These are phyloP conservation scores for Brachionichthys hirsutus DNA, from an alignment of 2,113 vertebrate species.

Conservation along the genomic window DNA sequence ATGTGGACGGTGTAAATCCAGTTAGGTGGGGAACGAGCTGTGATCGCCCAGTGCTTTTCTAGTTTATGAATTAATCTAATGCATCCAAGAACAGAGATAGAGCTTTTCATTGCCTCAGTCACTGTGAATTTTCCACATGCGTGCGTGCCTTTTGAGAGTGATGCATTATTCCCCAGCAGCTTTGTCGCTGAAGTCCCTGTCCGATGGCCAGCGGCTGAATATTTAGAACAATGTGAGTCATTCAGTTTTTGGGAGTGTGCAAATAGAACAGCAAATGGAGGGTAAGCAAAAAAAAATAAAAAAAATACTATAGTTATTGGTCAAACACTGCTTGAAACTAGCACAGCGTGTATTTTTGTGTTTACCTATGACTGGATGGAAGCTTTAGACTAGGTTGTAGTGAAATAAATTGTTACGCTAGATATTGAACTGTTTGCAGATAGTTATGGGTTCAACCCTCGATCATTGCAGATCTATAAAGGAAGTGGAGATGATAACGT, in stretches of 20 bases:
- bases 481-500: too few relatives aligned
- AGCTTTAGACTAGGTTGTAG: too few relatives aligned
- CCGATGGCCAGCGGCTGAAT: conserved; percentile 36
- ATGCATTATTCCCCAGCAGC: conserved; percentile 43
- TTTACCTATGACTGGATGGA: too few relatives aligned
- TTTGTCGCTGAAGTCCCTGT: conserved; percentile 52
- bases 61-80: too few relatives aligned
- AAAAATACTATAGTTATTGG: conserved; percentile 1
- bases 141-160: conserved; percentile 27
- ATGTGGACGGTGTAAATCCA: too few relatives aligned
- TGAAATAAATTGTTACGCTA: too few relatives aligned
- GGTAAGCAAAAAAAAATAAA: not conserved
- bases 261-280: conserved; percentile 37
- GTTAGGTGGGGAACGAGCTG: too few relatives aligned
- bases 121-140: conserved; percentile 20
- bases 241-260: conserved; percentile 19
- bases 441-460: too few relatives aligned
- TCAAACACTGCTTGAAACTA: not conserved
- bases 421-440: too few relatives aligned
- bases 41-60: too few relatives aligned
- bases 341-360: too few relatives aligned
- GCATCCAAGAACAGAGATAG: not conserved
- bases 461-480: too few relatives aligned
- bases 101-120: conserved; percentile 23
- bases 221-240: conserved; percentile 23